Conservation (phyloP, 1,140 invertebrate genomes). For the Rhyacophila brunnea region DNA sequence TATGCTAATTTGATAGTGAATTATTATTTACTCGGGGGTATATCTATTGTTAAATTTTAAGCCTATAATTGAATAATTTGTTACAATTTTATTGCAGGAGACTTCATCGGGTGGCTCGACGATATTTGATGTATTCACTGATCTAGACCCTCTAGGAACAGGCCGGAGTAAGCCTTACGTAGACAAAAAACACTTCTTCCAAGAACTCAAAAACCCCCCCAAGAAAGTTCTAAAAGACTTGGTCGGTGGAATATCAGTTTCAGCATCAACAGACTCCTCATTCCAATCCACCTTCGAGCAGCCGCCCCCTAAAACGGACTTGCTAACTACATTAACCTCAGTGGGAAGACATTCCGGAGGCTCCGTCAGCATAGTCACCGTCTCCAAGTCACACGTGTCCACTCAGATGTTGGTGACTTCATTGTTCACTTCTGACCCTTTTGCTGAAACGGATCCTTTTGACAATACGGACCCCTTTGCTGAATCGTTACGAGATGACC, state of each 20-base stretch:
- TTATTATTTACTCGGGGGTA: too few relatives aligned
- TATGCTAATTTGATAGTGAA: too few relatives aligned
- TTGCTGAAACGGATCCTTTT: conserved; percentile 70
- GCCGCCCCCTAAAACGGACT: conserved; percentile 39
- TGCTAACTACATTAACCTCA: conserved; percentile 50
- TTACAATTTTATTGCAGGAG: too few relatives aligned
- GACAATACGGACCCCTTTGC: conserved; percentile 65
- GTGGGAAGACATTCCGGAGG: conserved; percentile 51
- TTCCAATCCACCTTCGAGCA: conserved; percentile 12
- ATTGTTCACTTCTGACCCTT: conserved; percentile 61
- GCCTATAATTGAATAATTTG: too few relatives aligned
- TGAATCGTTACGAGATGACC: conserved; percentile 59
- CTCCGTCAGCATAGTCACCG: conserved; percentile 47
- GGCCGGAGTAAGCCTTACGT: conserved; percentile 87
- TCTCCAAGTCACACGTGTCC: conserved; percentile 42
- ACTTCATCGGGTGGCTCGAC: conserved; percentile 40
- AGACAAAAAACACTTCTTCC: conserved; percentile 94
- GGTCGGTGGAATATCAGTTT: conserved; percentile 44
- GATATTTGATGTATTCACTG: conserved; percentile 81
- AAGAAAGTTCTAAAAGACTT: conserved; percentile 88
- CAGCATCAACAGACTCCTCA: conserved; percentile 13
- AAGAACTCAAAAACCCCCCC: conserved; percentile 88
- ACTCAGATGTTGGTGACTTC: conserved; percentile 36
- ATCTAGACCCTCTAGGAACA: conserved; percentile 87
- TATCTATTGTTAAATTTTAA: too few relatives aligned